Conservation (phyloP, 2,797 vertebrate genomes). For the Octomys mimax region DNA sequence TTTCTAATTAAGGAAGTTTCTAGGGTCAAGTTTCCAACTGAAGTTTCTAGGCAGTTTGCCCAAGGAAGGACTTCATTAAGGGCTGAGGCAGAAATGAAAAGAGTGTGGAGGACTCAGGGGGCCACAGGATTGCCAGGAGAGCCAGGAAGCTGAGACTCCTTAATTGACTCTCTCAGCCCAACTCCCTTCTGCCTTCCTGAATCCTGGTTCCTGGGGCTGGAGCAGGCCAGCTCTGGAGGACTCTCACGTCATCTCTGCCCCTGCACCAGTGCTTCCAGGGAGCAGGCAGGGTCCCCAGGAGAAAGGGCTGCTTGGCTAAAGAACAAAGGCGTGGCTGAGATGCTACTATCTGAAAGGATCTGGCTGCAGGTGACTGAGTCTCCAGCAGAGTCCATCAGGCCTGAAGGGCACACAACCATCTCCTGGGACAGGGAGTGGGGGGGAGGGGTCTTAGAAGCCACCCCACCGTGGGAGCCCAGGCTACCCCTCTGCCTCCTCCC, state of each 20-base stretch:
- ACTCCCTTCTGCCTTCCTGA: neutral
- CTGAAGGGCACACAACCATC: too few relatives aligned
- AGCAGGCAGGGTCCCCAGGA: too few relatives aligned
- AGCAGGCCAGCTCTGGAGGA: neutral
- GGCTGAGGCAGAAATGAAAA: neutral
- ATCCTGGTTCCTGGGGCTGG: neutral
- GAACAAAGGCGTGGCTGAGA: neutral
- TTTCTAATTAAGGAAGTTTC: constrained; percentile 71
- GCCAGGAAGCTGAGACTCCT: neutral
- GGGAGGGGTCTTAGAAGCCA: neutral
- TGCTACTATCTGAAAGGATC: neutral
- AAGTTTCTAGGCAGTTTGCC: constrained; percentile 67
- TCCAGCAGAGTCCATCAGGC: accelerated
- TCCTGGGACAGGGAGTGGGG: neutral
- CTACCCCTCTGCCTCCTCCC: neutral
- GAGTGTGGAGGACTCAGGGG: neutral
- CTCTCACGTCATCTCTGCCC: neutral
- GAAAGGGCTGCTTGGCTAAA: neutral
- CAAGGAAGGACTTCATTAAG: constrained; percentile 53
- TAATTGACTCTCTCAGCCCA: neutral
- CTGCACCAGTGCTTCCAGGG: neutral
- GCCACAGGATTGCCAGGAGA: neutral
- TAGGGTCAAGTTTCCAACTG: constrained; percentile 39
- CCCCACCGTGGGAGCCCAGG: neutral
- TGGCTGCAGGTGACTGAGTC: neutral